These are phyloP conservation scores for Salvelinus fontinalis DNA, from an alignment of 2,113 vertebrate species.

Conservation along the genomic window DNA sequence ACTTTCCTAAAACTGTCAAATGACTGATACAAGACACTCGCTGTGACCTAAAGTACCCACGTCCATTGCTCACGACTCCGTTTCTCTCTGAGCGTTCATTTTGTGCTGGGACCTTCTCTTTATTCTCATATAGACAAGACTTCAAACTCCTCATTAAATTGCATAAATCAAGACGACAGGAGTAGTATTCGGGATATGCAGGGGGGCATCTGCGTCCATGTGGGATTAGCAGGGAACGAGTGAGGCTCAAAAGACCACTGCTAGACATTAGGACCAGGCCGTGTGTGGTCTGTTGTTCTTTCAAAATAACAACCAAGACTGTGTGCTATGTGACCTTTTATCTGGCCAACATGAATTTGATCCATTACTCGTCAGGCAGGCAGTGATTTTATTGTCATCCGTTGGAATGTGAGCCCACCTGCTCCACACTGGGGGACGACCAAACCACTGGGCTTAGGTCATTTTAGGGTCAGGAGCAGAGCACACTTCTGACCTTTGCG, in stretches of 20 bases:
- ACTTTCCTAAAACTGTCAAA: constrained; percentile 9
- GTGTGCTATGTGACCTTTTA: constrained; percentile 76
- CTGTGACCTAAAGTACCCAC: neutral
- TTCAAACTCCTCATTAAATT: constrained; percentile 39
- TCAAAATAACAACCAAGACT: constrained; percentile 75
- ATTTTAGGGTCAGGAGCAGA: constrained; percentile 13
- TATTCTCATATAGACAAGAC: constrained; percentile 6
- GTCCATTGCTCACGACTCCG: neutral
- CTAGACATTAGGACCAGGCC: constrained; percentile 9
- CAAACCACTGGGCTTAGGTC: constrained; percentile 31
- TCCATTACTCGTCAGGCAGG: constrained; percentile 62
- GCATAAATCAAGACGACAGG: constrained; percentile 56
- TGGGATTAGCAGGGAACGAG: constrained; percentile 40
- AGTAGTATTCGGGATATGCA: constrained; percentile 39
- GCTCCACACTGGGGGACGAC: constrained; percentile 54
- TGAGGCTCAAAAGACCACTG: constrained; percentile 47
- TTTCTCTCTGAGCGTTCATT: constrained; percentile 28
- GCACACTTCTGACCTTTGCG: constrained; percentile 31
- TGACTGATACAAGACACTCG: neutral
- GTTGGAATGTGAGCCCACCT: constrained; percentile 50
- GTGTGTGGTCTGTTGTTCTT: constrained; percentile 65
- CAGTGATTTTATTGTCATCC: constrained; percentile 59
- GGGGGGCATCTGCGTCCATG: constrained; percentile 37
- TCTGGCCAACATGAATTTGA: constrained; percentile 69
- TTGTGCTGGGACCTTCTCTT: constrained; percentile 34